Conservation (phyloP, 2,113 vertebrate species). For the Thomomys bottae region DNA sequence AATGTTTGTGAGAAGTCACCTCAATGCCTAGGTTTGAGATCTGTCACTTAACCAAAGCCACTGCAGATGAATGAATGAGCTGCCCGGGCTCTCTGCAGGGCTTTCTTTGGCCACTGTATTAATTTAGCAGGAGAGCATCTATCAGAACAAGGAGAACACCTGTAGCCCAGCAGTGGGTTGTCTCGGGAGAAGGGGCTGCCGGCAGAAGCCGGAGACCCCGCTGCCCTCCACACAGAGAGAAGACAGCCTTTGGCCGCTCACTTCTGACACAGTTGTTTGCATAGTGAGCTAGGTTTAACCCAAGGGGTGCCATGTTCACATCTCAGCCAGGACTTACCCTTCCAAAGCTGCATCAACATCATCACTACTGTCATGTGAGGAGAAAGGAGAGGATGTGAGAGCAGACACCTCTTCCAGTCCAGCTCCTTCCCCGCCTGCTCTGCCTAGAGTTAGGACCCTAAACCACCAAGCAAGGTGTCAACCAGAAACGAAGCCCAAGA, state of each 20-base stretch:
- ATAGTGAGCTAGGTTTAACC: conserved; percentile 69
- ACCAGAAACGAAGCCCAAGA: not conserved
- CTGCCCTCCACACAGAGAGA: conserved; percentile 72
- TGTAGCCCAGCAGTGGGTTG: not conserved
- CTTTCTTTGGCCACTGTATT: conserved; percentile 76
- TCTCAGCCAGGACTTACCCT: conserved; percentile 5
- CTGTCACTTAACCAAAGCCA: conserved; percentile 47
- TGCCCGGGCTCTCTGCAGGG: conserved; percentile 55
- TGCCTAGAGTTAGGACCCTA: not conserved
- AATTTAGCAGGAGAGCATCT: conserved; percentile 78
- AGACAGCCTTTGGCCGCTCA: conserved; percentile 64
- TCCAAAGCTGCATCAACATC: not conserved
- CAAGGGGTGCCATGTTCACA: conserved; percentile 51
- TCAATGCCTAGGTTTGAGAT: conserved; percentile 54
- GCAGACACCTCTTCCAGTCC: rapidly evolving
- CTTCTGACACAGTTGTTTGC: conserved; percentile 77
- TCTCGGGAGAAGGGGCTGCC: conserved; percentile 60
- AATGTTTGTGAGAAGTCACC: conserved; percentile 65
- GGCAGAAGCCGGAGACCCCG: conserved; percentile 72
- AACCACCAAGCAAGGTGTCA: rapidly evolving
- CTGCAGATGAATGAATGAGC: conserved; percentile 67
- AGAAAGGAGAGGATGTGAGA: not conserved
- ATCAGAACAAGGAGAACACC: conserved; percentile 74
- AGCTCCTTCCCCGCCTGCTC: rapidly evolving
- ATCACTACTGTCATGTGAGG: not conserved